A percentile compares a stretch with the other conserved stretches of the same genome.
These are phyloP conservation scores for Drosophila cognata DNA, from an alignment of 2,888 invertebrate genomes.

Conservation along the genomic window DNA sequence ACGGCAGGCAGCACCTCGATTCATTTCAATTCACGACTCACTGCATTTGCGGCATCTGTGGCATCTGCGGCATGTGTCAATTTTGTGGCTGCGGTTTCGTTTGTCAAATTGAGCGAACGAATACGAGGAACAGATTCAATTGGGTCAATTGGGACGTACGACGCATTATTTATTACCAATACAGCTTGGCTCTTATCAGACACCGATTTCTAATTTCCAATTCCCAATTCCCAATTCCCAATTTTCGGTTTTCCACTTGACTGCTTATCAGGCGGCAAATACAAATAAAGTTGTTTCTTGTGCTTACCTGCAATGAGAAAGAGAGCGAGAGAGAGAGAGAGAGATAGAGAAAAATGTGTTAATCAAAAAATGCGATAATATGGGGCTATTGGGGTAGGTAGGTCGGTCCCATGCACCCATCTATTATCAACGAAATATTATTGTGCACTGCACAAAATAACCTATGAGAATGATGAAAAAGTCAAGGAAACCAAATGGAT, in stretches of 20 bases:
- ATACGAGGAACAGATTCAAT: slow-evolving; percentile 31
- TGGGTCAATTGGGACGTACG: slow-evolving; percentile 44
- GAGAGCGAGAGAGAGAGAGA: slow-evolving; percentile 19
- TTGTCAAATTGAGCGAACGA: slow-evolving; percentile 50
- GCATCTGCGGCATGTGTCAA: slow-evolving; percentile 66
- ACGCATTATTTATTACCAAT: slow-evolving; percentile 28
- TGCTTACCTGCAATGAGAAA: slow-evolving; percentile 54
- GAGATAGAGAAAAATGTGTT: slow-evolving; percentile 24
- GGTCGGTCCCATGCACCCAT: background rate
- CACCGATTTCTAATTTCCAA: slow-evolving; percentile 23
- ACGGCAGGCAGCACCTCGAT: slow-evolving; percentile 11
- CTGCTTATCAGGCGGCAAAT: slow-evolving; percentile 25
- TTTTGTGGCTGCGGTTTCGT: slow-evolving; percentile 45
- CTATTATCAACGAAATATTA: background rate
- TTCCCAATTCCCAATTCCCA: background rate
- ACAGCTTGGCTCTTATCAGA: slow-evolving; percentile 14
- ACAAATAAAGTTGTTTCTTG: slow-evolving; percentile 7
- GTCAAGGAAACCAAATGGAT: background rate
- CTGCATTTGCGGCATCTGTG: slow-evolving; percentile 33
- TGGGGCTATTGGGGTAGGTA: slow-evolving; percentile 43
- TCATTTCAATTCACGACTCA: slow-evolving; percentile 33
- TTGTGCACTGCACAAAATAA: background rate
- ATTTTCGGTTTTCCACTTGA: slow-evolving; percentile 30
- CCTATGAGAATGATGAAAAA: background rate
- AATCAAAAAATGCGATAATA: slow-evolving; percentile 17